Evolutionary conservation across 1,140 invertebrate species (phyloP), one percentile per base, ranked within the genome.

Genomic region (Pteromalus puparum): DNA sequence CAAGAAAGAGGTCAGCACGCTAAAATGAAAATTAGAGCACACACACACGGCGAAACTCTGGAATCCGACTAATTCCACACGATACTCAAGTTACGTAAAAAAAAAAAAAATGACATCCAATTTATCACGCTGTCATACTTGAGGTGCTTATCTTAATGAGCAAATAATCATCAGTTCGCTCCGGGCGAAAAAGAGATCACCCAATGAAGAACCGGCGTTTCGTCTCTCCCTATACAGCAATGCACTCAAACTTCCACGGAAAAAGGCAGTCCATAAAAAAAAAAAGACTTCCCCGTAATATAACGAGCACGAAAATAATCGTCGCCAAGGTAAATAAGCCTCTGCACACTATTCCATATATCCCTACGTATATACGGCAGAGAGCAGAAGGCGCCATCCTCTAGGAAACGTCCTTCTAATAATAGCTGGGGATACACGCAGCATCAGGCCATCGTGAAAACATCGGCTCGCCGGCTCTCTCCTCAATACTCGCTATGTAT

Each of bases 401-500:
- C 18, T 61, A 61, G 53, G 53, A 61, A 61, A 61, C 1, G 53
- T 61, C 53, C 53, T 21, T 61, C 67, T 70, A 70, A 70, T 70
- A 28, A 70, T 70, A 70, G 67, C 67, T 26, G 21, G 53, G 53
- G 21, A 61, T 18, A 61, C 53, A 61, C 21, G 21, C 67, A 30
- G 12, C 28, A 30, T 26, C 67, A 30, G 3, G 67, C 67, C 67
- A 10, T 70, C 28, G 26, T 70, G 67, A 70, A 70, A 70, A 70
- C 67, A 70, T 70, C 26, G 67, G 67, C 67, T 70, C 67, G 67
- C 67, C 67, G 67, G 67, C 53, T 21, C 53, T 61, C 53, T n/a
- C 53, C 30, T 34, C 6, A 34, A 42, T 42, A 9, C 38, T 42
- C 30, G 30, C 3, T 42, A 9, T 42, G 9, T 42, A 42, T 12